A percentile compares a stretch with the other conserved stretches of the same genome.
Conservation (phyloP, 2,797 vertebrate species). For the Rhyacichthys aspro region DNA sequence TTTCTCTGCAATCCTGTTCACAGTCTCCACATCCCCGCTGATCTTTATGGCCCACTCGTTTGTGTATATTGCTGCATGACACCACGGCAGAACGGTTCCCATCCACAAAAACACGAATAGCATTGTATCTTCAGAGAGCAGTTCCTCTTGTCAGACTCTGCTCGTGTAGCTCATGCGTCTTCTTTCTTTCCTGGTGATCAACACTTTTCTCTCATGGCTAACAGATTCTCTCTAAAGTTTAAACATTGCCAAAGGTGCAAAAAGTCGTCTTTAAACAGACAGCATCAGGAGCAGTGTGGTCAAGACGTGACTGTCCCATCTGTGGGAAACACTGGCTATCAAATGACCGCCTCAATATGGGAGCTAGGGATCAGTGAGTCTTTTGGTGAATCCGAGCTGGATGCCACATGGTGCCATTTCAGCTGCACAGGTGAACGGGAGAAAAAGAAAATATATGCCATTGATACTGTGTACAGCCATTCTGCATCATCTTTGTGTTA, state of each 20-base stretch:
- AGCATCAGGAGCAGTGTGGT: slow-evolving; percentile 25
- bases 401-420: no score
- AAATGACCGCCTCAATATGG: slow-evolving; percentile 60
- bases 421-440: no score
- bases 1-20: slow-evolving; percentile 87
- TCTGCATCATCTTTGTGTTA: no score
- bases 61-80: slow-evolving; percentile 85
- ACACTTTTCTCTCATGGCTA: slow-evolving; percentile 28
- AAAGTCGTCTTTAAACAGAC: not conserved
- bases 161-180: slow-evolving; percentile 14
- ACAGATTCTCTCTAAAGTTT: not conserved
- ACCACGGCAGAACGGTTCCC: slow-evolving; percentile 80
- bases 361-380: slow-evolving; percentile 34
- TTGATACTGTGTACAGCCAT: no score
- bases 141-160: slow-evolving; percentile 12
- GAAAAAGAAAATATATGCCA: no score
- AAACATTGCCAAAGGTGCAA: not conserved
- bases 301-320: slow-evolving; percentile 36
- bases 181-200: not conserved
- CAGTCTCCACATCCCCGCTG: slow-evolving; percentile 80
- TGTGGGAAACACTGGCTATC: slow-evolving; percentile 43
- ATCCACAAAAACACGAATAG: slow-evolving; percentile 66
- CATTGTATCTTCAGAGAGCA: slow-evolving; percentile 40
- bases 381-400: slow-evolving; percentile 1
- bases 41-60: slow-evolving; percentile 94